These are phyloP conservation scores for Drosophila acutilabella DNA, from an alignment of 2,888 invertebrate genomes.

Conservation along the genomic window DNA sequence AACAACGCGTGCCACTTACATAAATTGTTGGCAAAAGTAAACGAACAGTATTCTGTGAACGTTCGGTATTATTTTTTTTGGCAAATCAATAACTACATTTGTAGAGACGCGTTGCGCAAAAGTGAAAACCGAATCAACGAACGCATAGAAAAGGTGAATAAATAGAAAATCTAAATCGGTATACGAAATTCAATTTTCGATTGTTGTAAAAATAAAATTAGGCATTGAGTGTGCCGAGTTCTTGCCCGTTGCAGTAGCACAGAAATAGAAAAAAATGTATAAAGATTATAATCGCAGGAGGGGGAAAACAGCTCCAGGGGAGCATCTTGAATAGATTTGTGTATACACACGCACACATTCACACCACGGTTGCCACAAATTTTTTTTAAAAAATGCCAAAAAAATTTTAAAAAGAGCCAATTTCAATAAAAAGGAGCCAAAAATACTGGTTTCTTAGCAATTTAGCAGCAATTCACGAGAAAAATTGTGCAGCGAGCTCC, in stretches of 20 bases:
- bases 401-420: too few species aligned
- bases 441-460: too few species aligned
- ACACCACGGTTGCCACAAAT: too few species aligned
- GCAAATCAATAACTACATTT: constrained; percentile 69
- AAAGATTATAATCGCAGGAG: constrained; percentile 13
- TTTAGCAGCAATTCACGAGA: too few species aligned
- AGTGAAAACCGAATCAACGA: constrained; percentile 72
- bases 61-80: constrained; percentile 58
- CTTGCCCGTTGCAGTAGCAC: constrained; percentile 34
- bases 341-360: constrained; percentile 12
- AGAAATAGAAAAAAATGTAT: constrained; percentile 60
- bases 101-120: constrained; percentile 68
- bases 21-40: constrained; percentile 33
- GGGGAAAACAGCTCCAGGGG: constrained; percentile 60
- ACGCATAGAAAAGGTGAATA: constrained; percentile 72
- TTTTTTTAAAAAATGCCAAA: too few species aligned
- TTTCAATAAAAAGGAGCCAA: too few species aligned
- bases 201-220: constrained; percentile 52
- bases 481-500: too few species aligned
- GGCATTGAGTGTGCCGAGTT: constrained; percentile 55
- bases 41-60: constrained; percentile 61
- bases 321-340: constrained; percentile 38
- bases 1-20: constrained; percentile 23
- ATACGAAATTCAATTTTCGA: constrained; percentile 47
- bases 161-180: constrained; percentile 52